phyloP scores from a whole-genome alignment of 1,140 invertebrate species.

The Drosophila leontia region DNA sequence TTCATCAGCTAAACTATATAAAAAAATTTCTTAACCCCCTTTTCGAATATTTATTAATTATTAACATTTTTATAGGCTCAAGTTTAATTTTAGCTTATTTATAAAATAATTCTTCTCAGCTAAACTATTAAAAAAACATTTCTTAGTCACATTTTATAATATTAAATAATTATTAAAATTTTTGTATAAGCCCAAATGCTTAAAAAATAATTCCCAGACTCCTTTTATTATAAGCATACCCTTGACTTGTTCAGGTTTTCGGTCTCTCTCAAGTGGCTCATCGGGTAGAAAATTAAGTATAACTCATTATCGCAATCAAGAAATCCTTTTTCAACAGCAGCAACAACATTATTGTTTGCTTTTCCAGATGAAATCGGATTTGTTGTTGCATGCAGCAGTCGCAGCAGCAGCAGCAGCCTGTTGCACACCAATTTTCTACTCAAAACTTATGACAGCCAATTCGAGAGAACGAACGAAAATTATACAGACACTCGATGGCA shows the following conservation, averaged over 20 bases:
- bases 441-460: slow-evolving; percentile 83
- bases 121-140: too few relatives aligned
- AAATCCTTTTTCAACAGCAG: slow-evolving; percentile 66
- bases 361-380: slow-evolving; percentile 36
- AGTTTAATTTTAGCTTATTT: not conserved
- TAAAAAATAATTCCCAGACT: slow-evolving; percentile 1
- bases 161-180: not conserved
- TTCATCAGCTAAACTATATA: too few relatives aligned
- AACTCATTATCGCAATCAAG: slow-evolving; percentile 82
- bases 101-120: too few relatives aligned
- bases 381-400: slow-evolving; percentile 43
- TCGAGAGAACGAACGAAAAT: slow-evolving; percentile 81
- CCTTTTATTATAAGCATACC: not conserved
- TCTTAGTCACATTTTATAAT: not conserved
- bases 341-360: slow-evolving; percentile 33
- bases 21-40: not conserved
- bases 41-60: not conserved
- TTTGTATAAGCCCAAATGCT: not conserved
- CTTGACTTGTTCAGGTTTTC: slow-evolving; percentile 1
- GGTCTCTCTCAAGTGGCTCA: slow-evolving; percentile 45
- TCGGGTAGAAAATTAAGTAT: slow-evolving; percentile 67
- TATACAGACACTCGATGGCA: slow-evolving; percentile 69
- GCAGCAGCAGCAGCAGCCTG: slow-evolving; percentile 26
- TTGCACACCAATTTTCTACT: slow-evolving; percentile 83
- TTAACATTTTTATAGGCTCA: not conserved